Evolutionary conservation across 37 sponge, comb jelly and placozoan genomes (phyloP), one percentile per base, ranked within the genome.

Genomic region (Hexactinellida sp.): DNA sequence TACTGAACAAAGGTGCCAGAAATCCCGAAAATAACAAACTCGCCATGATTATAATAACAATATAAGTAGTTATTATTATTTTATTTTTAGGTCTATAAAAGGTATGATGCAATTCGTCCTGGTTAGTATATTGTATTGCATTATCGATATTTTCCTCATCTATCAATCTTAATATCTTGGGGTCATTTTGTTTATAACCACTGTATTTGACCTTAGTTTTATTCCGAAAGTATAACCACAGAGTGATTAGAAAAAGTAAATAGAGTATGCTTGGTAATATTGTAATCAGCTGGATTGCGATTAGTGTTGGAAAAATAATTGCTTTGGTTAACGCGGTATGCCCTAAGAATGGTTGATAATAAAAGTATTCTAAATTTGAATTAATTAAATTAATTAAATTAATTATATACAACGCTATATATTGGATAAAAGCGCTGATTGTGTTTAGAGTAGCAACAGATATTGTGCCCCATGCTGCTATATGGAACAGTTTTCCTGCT

Each of bases 281-380:
- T 90, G 51, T 90, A 54, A 39, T 92, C 90, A n/a, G 90, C 92
- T 9, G 86, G 63, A 21, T 87, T 37, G 36, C 91, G 89, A 39
- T 91, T 91, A 54, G 86, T 85, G 38, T 5, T 41, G 47, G 47
- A 5, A 41, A 41, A 13, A 41, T 41, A 16, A 5, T 5, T 41
- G 47, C 13, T 13, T 16, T 16, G 13, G 13, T n/a, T n/a, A n/a
- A n/a, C n/a, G n/a, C n/a, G n/a, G n/a, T n/a, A n/a, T n/a, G n/a
- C n/a, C n/a, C n/a, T n/a, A n/a, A n/a, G n/a, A n/a, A n/a, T n/a
- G n/a, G n/a, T n/a, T n/a, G n/a, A n/a, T n/a, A n/a, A n/a, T n/a
- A n/a, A n/a, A n/a, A n/a, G n/a, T n/a, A n/a, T n/a, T n/a, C n/a
- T n/a, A n/a, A n/a, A n/a, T n/a, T n/a, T n/a, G n/a, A n/a, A n/a